Evolutionary conservation across 2,113 vertebrate species (phyloP), one percentile per base, ranked within the genome.

Genomic region (Amblyopsis rosae): DNA sequence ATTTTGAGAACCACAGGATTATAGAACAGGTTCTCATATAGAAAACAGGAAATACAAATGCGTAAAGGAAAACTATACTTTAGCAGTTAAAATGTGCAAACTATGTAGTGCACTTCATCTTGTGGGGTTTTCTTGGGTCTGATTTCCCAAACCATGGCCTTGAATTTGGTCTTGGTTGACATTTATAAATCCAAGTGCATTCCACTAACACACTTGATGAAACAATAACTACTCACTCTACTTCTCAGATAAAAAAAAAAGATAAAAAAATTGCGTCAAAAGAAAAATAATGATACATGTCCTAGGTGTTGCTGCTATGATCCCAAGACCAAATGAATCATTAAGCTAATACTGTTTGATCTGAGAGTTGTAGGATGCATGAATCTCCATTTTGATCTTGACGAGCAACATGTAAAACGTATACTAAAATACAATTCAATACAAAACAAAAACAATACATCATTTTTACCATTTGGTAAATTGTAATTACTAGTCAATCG

Each of bases 181-280:
- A 45, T 63, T 76, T 76, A 33, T 62, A 72, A 65, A 76, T 33
- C 58, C 59, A 54, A 62, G 53, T 69, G 56, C 70, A 79, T 16
- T 69, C n/a, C 75, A 64, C 62, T 59, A 45, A 74, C 65, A 66
- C 70, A 70, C 62, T 15, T 3, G 3, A 33, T 63, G 33, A 81
- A 81, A 86, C 82, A 86, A 82, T 76, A 78, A 77, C 72, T 77
- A 74, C 73, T 73, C 76, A 82, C 75, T 86, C n/a, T 77, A 62
- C 80, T 79, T 61, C 47, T 55, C 64, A 69, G 68, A 70, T 71
- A 26, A 26, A 26, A 26, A 26, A 26, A 26, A 26, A 26, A 26
- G 81, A 67, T 65, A 85, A 88, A 85, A 67, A 82, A 67, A 81
- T 77, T 79, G 68, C 62, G 53, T 75, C 50, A 10, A 0, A 55